Conservation (phyloP, 1,140 invertebrate genomes). For the Aphaenogaster rudis region DNA sequence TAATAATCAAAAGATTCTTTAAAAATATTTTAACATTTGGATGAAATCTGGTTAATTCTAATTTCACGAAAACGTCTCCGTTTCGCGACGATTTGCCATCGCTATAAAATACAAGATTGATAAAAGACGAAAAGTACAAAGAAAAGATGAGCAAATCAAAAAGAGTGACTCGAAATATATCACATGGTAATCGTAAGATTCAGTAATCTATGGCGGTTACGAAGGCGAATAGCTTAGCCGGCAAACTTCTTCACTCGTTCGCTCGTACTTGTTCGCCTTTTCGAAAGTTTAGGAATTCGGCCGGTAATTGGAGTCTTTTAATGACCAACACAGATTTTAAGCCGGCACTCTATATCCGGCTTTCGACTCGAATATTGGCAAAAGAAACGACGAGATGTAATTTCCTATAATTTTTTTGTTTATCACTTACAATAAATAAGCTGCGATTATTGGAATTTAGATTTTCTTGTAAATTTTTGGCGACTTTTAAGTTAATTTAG, state of each 20-base stretch:
- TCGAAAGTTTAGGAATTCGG: constrained; percentile 64
- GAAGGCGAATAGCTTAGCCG: constrained; percentile 4
- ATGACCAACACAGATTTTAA: constrained; percentile 71
- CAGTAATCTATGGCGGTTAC: constrained; percentile 33
- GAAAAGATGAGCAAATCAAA: not conserved
- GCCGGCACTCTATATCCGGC: constrained; percentile 68
- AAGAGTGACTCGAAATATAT: constrained; percentile 7
- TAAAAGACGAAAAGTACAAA: not conserved
- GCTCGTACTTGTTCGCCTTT: constrained; percentile 61
- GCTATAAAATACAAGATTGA: not conserved
- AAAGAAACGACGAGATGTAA: constrained; percentile 4
- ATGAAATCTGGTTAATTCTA: not conserved
- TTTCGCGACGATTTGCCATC: not conserved
- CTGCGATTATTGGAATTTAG: not conserved
- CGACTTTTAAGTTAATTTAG: not conserved
- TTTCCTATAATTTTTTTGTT: not conserved
- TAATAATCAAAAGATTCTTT: not conserved
- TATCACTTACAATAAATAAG: not conserved
- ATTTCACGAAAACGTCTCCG: not conserved
- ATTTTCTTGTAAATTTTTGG: not conserved
- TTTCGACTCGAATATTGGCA: constrained; percentile 60
- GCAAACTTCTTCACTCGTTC: constrained; percentile 59
- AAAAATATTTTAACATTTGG: not conserved
- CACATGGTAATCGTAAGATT: not conserved
- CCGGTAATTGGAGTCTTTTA: constrained; percentile 79